Conservation (phyloP, 2,888 invertebrate genomes). For the Drosophila rubida region DNA sequence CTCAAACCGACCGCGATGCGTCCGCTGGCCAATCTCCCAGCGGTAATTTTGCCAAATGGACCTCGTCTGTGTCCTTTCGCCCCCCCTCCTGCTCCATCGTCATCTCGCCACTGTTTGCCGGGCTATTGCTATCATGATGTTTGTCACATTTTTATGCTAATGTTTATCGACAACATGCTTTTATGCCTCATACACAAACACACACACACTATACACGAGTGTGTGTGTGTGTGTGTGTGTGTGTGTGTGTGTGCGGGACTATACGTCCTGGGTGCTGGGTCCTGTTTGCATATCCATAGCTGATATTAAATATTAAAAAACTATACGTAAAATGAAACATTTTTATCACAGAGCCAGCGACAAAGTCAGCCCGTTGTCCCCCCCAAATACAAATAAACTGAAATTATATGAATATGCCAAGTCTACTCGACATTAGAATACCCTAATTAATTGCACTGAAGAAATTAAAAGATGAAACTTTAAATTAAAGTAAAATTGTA, state of each 20-base stretch:
- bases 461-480: too few species aligned
- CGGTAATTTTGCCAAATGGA: slow-evolving; percentile 50
- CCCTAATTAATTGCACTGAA: slow-evolving; percentile 13
- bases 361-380: slow-evolving; percentile 45
- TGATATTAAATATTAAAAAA: slow-evolving; percentile 79
- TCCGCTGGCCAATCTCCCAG: slow-evolving; percentile 25
- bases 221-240: slow-evolving; percentile 1
- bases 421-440: slow-evolving; percentile 11
- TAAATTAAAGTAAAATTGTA: too few species aligned
- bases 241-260: slow-evolving; percentile 2
- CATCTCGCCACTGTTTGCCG: slow-evolving; percentile 4
- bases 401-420: neutral
- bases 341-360: slow-evolving; percentile 67
- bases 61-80: slow-evolving; percentile 7
- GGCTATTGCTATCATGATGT: slow-evolving; percentile 50
- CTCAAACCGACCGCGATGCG: neutral
- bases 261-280: slow-evolving; percentile 9
- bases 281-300: slow-evolving; percentile 55
- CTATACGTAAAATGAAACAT: slow-evolving; percentile 77
- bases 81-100: neutral
- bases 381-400: slow-evolving; percentile 27
- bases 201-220: neutral
- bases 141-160: slow-evolving; percentile 80
- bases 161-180: slow-evolving; percentile 75
- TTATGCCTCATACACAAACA: slow-evolving; percentile 47